These are phyloP conservation scores for Melikaiella ostensackeni DNA, from an alignment of 2,888 invertebrate species.

Conservation along the genomic window DNA sequence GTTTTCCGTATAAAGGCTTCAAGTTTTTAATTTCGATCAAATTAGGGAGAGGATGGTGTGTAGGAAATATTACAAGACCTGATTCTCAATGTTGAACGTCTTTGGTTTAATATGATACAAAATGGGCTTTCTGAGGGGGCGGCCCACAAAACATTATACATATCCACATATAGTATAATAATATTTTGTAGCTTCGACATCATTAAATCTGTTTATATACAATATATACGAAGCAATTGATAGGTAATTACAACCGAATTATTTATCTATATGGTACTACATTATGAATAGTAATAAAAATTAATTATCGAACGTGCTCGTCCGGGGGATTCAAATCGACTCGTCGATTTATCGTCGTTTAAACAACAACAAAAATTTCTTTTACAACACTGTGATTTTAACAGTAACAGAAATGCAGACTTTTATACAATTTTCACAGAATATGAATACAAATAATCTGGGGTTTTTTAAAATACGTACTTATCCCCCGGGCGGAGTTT, in stretches of 20 bases:
- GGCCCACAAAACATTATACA: constrained; percentile 49
- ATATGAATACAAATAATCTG: not conserved
- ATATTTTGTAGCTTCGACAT: constrained; percentile 60
- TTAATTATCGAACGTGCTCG: not conserved
- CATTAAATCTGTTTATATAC: constrained; percentile 64
- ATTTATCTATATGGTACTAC: constrained; percentile 43
- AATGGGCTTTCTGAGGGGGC: constrained; percentile 52
- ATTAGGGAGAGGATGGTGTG: not conserved
- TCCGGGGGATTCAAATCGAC: not conserved
- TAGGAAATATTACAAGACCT: constrained; percentile 34
- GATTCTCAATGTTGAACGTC: constrained; percentile 67
- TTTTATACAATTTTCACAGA: not conserved
- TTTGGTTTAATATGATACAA: constrained; percentile 76
- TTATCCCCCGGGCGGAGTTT: constrained; percentile 14
- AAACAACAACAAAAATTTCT: not conserved
- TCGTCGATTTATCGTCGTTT: not conserved
- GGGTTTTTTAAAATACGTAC: not conserved
- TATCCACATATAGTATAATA: constrained; percentile 42
- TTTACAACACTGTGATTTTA: not conserved
- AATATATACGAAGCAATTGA: constrained; percentile 57
- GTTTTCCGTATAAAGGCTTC: not conserved
- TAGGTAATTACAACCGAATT: constrained; percentile 42
- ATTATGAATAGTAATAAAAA: constrained; percentile 23
- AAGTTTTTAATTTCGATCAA: not conserved
- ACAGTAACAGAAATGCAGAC: not conserved